Evolutionary conservation across 2,113 vertebrate genomes (phyloP).

Genomic region (Phalacrocorax pelagicus): DNA sequence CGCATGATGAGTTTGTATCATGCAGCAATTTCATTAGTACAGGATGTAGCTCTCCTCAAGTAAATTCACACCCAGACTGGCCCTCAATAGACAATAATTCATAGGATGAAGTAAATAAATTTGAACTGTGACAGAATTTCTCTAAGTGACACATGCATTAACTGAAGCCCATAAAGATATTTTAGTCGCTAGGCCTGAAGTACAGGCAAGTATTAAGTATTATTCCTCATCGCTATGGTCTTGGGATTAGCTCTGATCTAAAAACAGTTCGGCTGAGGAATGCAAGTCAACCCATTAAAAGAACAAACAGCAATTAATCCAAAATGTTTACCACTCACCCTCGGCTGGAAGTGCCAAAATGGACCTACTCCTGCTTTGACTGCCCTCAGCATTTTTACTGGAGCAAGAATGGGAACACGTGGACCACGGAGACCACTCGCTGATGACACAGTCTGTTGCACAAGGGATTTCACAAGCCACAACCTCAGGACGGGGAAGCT

Average conservation of each 20-base stretch:
- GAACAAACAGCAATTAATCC: neutral
- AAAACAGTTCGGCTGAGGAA: neutral
- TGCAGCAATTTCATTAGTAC: neutral
- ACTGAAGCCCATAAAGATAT: neutral
- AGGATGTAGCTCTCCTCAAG: neutral
- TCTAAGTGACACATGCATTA: neutral
- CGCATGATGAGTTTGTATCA: neutral
- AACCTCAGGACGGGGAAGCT: conserved; percentile 63
- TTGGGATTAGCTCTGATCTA: neutral
- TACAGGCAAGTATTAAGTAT: neutral
- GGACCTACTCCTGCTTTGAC: conserved; percentile 85
- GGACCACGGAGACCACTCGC: conserved; percentile 90
- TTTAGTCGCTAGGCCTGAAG: neutral
- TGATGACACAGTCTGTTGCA: conserved; percentile 85
- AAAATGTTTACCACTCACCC: conserved; percentile 73
- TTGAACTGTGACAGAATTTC: neutral
- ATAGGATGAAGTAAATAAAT: neutral
- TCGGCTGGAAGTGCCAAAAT: conserved; percentile 88
- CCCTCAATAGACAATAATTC: neutral
- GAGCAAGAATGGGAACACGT: conserved; percentile 90
- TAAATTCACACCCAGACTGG: neutral
- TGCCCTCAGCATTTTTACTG: conserved; percentile 84
- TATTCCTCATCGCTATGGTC: neutral
- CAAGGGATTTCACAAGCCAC: conserved; percentile 85
- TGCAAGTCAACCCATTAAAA: neutral